Evolutionary conservation across 2,797 vertebrate species (phyloP).

Genomic region (Enteromius thamalakanensis): DNA sequence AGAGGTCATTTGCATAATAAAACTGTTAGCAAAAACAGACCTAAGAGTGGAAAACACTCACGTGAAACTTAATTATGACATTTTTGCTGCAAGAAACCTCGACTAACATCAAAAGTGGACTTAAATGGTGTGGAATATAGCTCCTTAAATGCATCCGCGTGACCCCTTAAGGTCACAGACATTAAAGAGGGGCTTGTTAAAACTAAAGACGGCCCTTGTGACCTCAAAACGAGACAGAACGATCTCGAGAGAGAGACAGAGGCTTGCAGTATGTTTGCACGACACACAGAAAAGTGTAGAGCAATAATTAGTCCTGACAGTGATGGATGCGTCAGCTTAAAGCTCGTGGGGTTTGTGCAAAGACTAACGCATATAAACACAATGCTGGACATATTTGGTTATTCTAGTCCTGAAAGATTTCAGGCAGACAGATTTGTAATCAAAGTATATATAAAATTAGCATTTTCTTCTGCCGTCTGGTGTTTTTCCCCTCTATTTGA

Average conservation of each 20-base stretch:
- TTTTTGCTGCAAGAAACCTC: background rate
- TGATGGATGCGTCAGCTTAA: slow-evolving; percentile 43
- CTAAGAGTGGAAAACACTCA: background rate
- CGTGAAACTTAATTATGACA: background rate
- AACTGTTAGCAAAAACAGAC: background rate
- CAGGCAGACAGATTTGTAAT: slow-evolving; percentile 1
- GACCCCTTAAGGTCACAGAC: slow-evolving; percentile 21
- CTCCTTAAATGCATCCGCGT: slow-evolving; percentile 7
- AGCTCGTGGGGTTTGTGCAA: slow-evolving; percentile 31
- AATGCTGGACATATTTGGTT: background rate
- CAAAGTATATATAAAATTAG: background rate
- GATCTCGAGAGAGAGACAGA: slow-evolving; percentile 14
- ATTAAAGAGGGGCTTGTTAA: background rate
- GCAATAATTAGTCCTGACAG: slow-evolving; percentile 53
- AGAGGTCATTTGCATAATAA: background rate
- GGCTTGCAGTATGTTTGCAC: slow-evolving; percentile 49
- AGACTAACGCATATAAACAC: slow-evolving; percentile 28
- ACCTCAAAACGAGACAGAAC: slow-evolving; percentile 20
- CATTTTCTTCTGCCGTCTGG: background rate
- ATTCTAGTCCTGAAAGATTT: slow-evolving; percentile 2
- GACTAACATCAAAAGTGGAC: background rate
- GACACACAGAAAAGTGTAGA: slow-evolving; percentile 37
- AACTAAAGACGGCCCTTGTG: slow-evolving; percentile 6
- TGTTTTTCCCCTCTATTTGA: background rate
- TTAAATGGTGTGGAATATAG: slow-evolving; percentile 26